Conservation (phyloP, 2,888 invertebrate species). For the Zaprionus bogoriensis region DNA sequence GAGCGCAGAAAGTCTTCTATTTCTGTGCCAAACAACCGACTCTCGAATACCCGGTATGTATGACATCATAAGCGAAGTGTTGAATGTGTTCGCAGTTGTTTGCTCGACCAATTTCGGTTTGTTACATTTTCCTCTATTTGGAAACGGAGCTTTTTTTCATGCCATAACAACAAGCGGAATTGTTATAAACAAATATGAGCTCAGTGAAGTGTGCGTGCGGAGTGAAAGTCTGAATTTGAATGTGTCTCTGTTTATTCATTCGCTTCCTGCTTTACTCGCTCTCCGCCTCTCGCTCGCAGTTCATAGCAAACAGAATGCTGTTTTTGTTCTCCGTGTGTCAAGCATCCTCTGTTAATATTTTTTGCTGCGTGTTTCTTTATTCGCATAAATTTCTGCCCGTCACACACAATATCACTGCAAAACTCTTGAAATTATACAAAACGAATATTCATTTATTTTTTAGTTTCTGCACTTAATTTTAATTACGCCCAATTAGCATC, state of each 20-base stretch:
- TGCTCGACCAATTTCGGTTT: neutral
- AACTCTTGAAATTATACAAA: neutral
- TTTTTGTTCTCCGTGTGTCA: neutral
- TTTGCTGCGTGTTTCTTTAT: constrained; percentile 2
- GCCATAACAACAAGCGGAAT: constrained; percentile 9
- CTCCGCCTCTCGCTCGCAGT: neutral
- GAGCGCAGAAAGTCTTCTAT: constrained; percentile 1
- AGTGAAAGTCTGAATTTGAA: constrained; percentile 12
- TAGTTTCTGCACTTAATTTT: no score
- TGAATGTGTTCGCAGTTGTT: neutral
- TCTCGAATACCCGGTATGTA: neutral
- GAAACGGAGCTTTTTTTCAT: neutral
- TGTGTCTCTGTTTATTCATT: constrained; percentile 17
- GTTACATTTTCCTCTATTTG: no score
- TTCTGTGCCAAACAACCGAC: neutral
- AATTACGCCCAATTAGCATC: no score
- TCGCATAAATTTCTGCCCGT: constrained; percentile 9
- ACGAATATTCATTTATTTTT: no score
- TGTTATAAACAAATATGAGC: constrained; percentile 14
- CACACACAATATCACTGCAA: neutral
- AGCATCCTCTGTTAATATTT: neutral
- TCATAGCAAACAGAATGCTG: constrained; percentile 1
- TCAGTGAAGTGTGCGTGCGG: constrained; percentile 16
- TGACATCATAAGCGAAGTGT: neutral
- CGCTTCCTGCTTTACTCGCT: constrained; percentile 1